Conservation (phyloP, 2,113 vertebrate species). For the Gasterosteus nipponicus region DNA sequence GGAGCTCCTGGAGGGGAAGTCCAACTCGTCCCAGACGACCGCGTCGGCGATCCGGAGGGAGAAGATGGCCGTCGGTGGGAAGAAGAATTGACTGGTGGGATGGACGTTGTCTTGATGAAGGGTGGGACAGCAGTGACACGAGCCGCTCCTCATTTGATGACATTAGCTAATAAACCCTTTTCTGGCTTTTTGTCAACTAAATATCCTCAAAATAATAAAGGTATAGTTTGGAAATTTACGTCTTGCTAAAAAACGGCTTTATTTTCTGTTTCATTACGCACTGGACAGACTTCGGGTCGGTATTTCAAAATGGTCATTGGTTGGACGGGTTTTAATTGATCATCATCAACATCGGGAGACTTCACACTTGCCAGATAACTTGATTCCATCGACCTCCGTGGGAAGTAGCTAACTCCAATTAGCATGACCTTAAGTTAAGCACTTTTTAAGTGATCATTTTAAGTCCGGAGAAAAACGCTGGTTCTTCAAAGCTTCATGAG, state of each 20-base stretch:
- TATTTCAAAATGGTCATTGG: too few relatives aligned
- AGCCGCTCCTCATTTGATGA: too few relatives aligned
- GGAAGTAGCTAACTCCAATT: neutral
- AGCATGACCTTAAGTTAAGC: neutral
- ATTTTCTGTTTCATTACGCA: too few relatives aligned
- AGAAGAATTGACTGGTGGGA: conserved; percentile 3
- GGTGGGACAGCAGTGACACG: conserved; percentile 4
- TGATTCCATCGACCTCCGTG: neutral
- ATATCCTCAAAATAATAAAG: neutral
- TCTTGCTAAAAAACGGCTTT: too few relatives aligned
- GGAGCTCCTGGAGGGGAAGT: neutral
- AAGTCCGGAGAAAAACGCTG: too few relatives aligned
- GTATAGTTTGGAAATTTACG: too few relatives aligned
- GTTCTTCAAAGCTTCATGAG: too few relatives aligned
- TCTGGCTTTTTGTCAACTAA: neutral
- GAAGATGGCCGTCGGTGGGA: neutral
- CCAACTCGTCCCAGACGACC: neutral
- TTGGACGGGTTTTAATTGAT: too few relatives aligned
- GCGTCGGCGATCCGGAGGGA: neutral
- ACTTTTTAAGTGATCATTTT: too few relatives aligned
- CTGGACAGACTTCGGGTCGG: too few relatives aligned
- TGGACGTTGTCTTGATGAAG: neutral
- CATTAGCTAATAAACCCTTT: neutral
- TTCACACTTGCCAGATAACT: neutral
- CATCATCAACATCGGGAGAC: too few relatives aligned